Base-by-base conservation (phyloP, 2,888 invertebrate species). In the Sphinx pinastri region DNA sequence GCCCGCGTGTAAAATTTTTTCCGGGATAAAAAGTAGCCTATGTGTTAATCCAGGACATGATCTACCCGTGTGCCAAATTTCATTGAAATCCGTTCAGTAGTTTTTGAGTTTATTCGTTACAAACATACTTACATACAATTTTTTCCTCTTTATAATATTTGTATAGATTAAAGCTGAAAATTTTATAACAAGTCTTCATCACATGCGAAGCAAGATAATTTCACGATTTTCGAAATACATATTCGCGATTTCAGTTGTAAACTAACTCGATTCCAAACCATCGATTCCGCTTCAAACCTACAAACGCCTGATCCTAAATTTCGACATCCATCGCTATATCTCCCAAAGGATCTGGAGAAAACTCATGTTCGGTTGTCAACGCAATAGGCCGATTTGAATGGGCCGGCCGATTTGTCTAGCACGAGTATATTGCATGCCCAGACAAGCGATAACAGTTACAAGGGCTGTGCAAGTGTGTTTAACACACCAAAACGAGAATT, bases 331-430 rank as follows among this genome's bases (percentile, higher is more conserved):
- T 71, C 71, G 72, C 79, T 80, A 79, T 85, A 88, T 88, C 88
- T 82, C 76, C 78, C 78, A 79, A 77, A 81, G 77, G 78, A 88
- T 89, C 86, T 79, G 71, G 79, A 84, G 84, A 87, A 87, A 87
- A 84, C 81, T 83, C 84, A 82, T 86, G 86, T 84, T 76, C 76
- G 76, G 71, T 19, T 63, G 79, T 82, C 84, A 78, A 79, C 72
- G 73, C 11, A 55, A 55, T 55, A 19, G 19, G 55, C 19, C 19
- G 19, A 55, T 55, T 55, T 19, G 77, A 84, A 84, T 84, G 76
- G 80, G 73, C 79, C 72, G 76, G 75, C 80, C 83, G 79, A 87
- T 89, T 88, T 87, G 86, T 88, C 85, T 87, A 77, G 77, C 77
- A 71, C 69, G 74, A 76, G 79, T 82, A 81, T 81, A 81, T 83